Base-by-base conservation (phyloP, 2,113 vertebrate genomes). In the Anoura caudifer region DNA sequence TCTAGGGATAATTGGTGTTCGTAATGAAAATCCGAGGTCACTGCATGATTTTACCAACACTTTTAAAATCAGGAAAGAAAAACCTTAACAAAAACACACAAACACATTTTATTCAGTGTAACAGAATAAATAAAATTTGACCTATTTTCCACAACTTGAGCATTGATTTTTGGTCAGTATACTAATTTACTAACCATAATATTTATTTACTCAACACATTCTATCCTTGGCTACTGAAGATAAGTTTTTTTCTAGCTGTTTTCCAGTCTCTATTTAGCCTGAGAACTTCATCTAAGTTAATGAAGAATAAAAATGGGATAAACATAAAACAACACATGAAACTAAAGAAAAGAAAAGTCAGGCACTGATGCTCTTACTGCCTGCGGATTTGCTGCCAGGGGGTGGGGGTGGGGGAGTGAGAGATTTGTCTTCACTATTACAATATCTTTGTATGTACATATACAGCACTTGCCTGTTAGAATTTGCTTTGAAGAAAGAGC, bases 1-100 rank as follows among this genome's bases (percentile, higher is more conserved):
- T 36, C 50, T 94, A 80, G 45, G 90, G 45, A 75, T 93, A 94
- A 90, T 87, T 95, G 8, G 7, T 91, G 38, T 96, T 95, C 26
- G n/a, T 82, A 59, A 76, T 75, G 61, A 90, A 88, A 67, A 95
- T 50, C 79, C 14, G 24, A 88, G 31, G 43, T 92, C 41, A 83
- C 16, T 77, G 43, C 2, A 56, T 79, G 26, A 86, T 82, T 82
- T 43, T 91, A 73, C 77, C 96, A 96, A 88, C 9, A 67, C 41
- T 70, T 89, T 79, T 22, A 75, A 79, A 93, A 79, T 87, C 15
- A 81, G 36, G 86, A 75, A 95, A 45, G 36, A 61, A 83, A 89
- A 43, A 14, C 52, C 73, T 69, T 28, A 69, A 76, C 20, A n/a
- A 76, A 45, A 85, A 84, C 47, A n/a, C 36, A 19, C 26, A 76